Conservation (phyloP, 2,888 invertebrate genomes). For the Drosophila setosimentum region DNA sequence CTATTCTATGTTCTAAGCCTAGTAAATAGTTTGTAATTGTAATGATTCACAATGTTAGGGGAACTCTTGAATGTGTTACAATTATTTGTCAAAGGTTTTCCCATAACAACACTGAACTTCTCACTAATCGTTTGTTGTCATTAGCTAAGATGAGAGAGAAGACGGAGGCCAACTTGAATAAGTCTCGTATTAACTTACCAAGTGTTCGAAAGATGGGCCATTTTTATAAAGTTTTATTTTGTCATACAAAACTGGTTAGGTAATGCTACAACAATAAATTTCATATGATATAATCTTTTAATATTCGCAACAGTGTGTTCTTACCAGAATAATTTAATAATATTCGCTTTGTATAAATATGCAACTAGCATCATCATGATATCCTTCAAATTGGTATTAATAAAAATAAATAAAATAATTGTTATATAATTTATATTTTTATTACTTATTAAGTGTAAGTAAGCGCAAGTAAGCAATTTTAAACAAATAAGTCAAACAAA, state of each 20-base stretch:
- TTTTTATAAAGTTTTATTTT: slow-evolving; percentile 3
- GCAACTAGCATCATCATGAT: too few relatives aligned
- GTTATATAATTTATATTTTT: too few relatives aligned
- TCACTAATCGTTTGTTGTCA: slow-evolving; percentile 1
- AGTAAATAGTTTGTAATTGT: neutral
- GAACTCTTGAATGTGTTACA: neutral
- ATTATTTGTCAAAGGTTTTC: neutral
- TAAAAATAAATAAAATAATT: too few relatives aligned
- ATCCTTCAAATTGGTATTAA: too few relatives aligned
- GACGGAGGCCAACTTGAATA: slow-evolving; percentile 21
- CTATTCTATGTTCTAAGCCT: neutral
- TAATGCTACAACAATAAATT: slow-evolving; percentile 18
- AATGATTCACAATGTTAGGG: slow-evolving; percentile 2
- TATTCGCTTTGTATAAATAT: too few relatives aligned
- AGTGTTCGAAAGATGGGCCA: slow-evolving; percentile 4
- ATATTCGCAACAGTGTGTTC: too few relatives aligned
- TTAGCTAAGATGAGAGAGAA: neutral
- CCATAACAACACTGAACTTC: slow-evolving; percentile 2
- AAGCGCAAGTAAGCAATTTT: too few relatives aligned
- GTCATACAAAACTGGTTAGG: slow-evolving; percentile 23
- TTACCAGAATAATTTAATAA: too few relatives aligned
- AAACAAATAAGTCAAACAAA: too few relatives aligned
- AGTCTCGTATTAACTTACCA: slow-evolving; percentile 5
- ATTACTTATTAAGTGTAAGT: too few relatives aligned
- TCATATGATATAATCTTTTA: too few relatives aligned